phyloP scores from a whole-genome alignment of 1,140 invertebrate species.

The Drosophila bocki region DNA sequence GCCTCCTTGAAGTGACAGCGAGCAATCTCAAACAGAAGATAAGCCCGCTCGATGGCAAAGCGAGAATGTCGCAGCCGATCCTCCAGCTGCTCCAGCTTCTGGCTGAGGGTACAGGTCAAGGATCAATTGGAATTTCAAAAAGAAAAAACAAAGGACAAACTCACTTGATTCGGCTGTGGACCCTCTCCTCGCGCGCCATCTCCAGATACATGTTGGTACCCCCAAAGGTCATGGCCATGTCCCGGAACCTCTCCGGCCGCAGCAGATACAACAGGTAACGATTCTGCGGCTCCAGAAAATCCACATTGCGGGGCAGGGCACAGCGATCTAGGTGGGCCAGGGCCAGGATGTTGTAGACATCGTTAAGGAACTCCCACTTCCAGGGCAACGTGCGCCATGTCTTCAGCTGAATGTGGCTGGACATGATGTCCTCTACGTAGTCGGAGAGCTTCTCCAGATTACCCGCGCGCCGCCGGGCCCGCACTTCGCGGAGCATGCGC shows the following conservation, averaged over 20 bases:
- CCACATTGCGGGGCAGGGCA: slow-evolving; percentile 40
- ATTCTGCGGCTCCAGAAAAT: slow-evolving; percentile 35
- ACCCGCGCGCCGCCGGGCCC: slow-evolving; percentile 3
- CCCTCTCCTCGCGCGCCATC: slow-evolving; percentile 16
- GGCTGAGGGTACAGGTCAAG: slow-evolving; percentile 10
- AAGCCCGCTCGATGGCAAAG: slow-evolving; percentile 54
- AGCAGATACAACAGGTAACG: slow-evolving; percentile 37
- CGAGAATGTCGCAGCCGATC: slow-evolving; percentile 49
- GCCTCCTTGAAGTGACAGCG: slow-evolving; percentile 44
- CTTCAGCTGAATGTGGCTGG: slow-evolving; percentile 53
- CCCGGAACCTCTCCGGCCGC: slow-evolving; percentile 28
- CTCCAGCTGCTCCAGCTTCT: slow-evolving; percentile 40
- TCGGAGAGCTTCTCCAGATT: slow-evolving; percentile 46
- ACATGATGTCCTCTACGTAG: slow-evolving; percentile 72
- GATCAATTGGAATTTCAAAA: too few relatives aligned
- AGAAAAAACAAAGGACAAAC: background rate
- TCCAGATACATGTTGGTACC: slow-evolving; percentile 42
- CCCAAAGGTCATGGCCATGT: slow-evolving; percentile 1
- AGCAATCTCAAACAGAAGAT: slow-evolving; percentile 59
- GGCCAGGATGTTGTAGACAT: slow-evolving; percentile 72
- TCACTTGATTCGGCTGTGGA: slow-evolving; percentile 22
- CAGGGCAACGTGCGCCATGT: slow-evolving; percentile 73
- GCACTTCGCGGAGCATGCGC: slow-evolving; percentile 54
- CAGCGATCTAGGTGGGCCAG: slow-evolving; percentile 61
- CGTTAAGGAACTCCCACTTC: slow-evolving; percentile 77